phyloP scores from a whole-genome alignment of 30 jellyfish, hydroid and myxozoan genomes.

The Rhopilema esculentum region DNA sequence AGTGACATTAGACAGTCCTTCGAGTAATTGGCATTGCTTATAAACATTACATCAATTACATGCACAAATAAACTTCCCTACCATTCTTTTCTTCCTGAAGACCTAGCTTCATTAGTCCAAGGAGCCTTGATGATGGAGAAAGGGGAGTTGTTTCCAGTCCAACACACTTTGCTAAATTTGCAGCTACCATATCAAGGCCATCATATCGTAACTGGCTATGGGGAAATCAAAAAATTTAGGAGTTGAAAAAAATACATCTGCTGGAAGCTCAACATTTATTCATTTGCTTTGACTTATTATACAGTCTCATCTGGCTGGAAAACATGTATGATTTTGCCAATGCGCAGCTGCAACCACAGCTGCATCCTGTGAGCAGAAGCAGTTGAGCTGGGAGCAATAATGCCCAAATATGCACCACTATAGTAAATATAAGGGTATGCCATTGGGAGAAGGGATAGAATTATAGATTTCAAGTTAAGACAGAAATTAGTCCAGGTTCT shows the following conservation, averaged over 20 bases:
- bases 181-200: conserved; percentile 95
- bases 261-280: neutral
- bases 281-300: neutral
- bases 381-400: no score
- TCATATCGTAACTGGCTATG: conserved; percentile 93
- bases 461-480: no score
- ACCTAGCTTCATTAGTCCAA: conserved; percentile 85
- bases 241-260: no score
- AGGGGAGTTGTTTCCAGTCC: conserved; percentile 91
- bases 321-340: no score
- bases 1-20: no score
- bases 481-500: no score
- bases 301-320: neutral
- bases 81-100: conserved; percentile 89
- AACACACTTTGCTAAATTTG: conserved; percentile 92
- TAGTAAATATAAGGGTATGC: no score
- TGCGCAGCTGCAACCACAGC: neutral
- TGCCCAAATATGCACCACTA: no score
- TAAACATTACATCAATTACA: no score
- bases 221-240: neutral
- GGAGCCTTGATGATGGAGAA: conserved; percentile 91
- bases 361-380: no score
- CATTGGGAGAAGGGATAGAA: no score
- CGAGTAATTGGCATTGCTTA: no score
- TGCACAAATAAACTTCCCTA: neutral